A percentile compares a stretch with the other conserved stretches of the same genome.
These are phyloP conservation scores for Dicrurus megarhynchus DNA, from an alignment of 2,113 vertebrate species.

Conservation along the genomic window DNA sequence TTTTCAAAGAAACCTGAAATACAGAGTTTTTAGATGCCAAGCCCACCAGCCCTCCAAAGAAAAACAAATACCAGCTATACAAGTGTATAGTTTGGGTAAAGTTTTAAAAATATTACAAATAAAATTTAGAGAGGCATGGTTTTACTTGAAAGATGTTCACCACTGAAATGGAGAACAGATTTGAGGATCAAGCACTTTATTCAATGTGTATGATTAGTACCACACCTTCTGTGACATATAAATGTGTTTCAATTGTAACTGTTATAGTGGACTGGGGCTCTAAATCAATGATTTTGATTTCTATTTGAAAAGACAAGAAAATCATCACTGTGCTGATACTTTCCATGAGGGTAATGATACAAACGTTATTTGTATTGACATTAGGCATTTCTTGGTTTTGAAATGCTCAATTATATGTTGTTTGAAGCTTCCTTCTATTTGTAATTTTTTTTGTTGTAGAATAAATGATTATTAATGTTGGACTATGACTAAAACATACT, in stretches of 20 bases:
- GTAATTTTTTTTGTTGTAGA: neutral
- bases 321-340: neutral
- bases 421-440: neutral
- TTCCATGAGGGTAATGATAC: neutral
- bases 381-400: neutral
- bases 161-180: neutral
- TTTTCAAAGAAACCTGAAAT: neutral
- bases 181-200: neutral
- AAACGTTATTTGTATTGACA: neutral
- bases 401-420: neutral
- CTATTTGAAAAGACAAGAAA: neutral
- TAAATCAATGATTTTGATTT: neutral
- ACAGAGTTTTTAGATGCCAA: neutral
- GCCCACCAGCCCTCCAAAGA: neutral
- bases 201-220: neutral
- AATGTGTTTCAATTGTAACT: neutral
- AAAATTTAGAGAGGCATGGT: neutral
- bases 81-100: neutral
- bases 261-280: neutral
- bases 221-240: neutral
- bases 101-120: neutral
- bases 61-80: neutral
- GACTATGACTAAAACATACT: neutral
- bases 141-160: neutral
- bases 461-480: neutral